Base-by-base conservation (phyloP, 2,113 vertebrate genomes). In the Asarcornis scutulata region DNA sequence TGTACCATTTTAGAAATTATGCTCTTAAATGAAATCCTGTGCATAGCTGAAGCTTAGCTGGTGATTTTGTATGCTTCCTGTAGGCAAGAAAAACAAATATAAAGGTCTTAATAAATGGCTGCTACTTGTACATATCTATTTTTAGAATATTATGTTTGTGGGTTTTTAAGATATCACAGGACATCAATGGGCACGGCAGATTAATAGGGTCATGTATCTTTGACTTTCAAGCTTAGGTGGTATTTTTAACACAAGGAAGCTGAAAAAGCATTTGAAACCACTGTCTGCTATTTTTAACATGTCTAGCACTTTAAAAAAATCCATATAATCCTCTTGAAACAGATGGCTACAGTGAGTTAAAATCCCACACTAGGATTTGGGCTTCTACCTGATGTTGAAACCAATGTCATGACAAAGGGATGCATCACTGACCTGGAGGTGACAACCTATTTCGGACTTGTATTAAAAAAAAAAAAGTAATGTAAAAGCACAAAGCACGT, bases 311-410 rank as follows among this genome's bases (percentile, higher is more conserved):
- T 95, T 4, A 86, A 91, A 95, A 93, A 88, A 93, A 91, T 86
- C 93, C 91, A 85, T 75, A 68, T 97, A 97, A 97, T 95, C 93
- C 91, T 96, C 92, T 96, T 91, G 89, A 93, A 94, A 36, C 96
- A 97, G 96, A 97, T 97, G 96, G 91, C 73, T 87, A 50, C 83
- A 85, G 86, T 80, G 76, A 91, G 84, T 95, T 95, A 90, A 97
- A 97, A 96, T 91, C 96, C 74, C n/a, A 22, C 2, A 0, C 76
- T 56, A 68, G 82, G 95, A 93, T 93, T 88, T 91, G 74, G 68
- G 46, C 44, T 92, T 96, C 86, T 96, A 84, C 88, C 76, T 83
- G 60, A 29, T 91, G 26, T 75, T 74, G 83, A 94, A 67, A 88
- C 27, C 66, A 58, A 5, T 91, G 93, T 88, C 74, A 42, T 62